Base-by-base conservation (phyloP, 2,888 invertebrate species). In the Rhogogaster chlorosoma region DNA sequence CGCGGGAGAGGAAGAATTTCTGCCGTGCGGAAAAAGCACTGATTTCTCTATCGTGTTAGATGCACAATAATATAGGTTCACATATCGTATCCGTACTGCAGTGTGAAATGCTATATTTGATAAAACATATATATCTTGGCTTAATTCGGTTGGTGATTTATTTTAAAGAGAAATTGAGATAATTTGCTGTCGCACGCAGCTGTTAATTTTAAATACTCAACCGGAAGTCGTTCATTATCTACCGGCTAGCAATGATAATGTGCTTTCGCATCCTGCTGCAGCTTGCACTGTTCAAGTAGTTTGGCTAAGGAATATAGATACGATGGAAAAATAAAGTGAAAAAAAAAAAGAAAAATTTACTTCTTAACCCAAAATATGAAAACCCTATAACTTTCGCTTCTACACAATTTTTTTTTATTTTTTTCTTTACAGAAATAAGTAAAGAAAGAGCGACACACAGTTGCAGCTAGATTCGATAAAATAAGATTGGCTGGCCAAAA, bases 141-240 rank as follows among this genome's bases (percentile, higher is more conserved):
- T 42, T 73, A 77, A 77, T 77, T 53, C 77, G 77, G 77, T 10
- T 26, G 57, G 22, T 38, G 80, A 61, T 80, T 61, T 61, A 80
- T 61, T 80, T 22, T 26, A 5, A 49, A 61, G 36, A 38, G 36
- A 80, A 80, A 80, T 80, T 80, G 80, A 57, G 80, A 80, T 80
- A 80, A 80, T 80, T 80, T 49, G 22, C 57, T 61, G 61, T 80
- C 80, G 26, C 38, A 61, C 6, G 57, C 61, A 80, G 80, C 36
- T 80, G 80, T 80, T 80, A 61, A 80, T 80, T 80, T 80, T 80
- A 80, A 61, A 80, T 80, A 80, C 80, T 80, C 57, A 49, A 61
- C 57, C 57, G 80, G 80, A 80, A 61, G 80, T 61, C 38, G 61
- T 80, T 80, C 80, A 38, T 80, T 80, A 80, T 80, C 80, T 80